Evolutionary conservation across 2,888 invertebrate species (phyloP), one percentile per base, ranked within the genome.

Genomic region (Caenorhabditis panamensis): DNA sequence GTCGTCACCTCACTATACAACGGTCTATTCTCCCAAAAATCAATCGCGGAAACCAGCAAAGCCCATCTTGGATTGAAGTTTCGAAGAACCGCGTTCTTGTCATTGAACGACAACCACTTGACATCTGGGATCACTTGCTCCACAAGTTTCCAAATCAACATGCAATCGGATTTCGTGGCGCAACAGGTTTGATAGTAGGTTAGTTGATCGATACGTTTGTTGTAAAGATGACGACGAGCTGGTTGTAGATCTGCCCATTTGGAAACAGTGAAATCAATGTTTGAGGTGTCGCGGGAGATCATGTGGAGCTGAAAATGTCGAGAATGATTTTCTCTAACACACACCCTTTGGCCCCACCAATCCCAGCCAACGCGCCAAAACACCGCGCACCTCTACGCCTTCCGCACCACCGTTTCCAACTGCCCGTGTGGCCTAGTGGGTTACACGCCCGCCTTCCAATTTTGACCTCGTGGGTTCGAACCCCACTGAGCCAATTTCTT

Each of bases 41-140:
- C 67, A 20, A 67, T 67, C 4, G 67, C 28, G 13, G 67, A 26
- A 2, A 37, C 56, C 11, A 67, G 47, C 2, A 67, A 1, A 0
- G 67, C 56, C 67, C 67, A 67, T 47, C 58, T 67, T 16, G 66
- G 66, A 5, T 18, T 18, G 16, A 67, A 67, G 44, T 67, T 67
- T 2, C 66, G 66, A 5, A 54, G 44, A 28, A 67, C 47, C 8
- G 67, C 67, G 13, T 26, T 22, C 53, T 47, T 28, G 22, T 67
- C 67, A 47, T 47, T 41, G 22, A 13, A 37, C 2, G 47, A 6
- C 1, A 67, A 22, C 11, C 28, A 5, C 9, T 58, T 16, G 5
- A 67, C 16, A 13, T 67, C 44, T 9, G 67, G 67, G 9, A 67
- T 37, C 5, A 56, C 44, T 0, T n/a, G 2, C 16, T 67, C 58